Evolutionary conservation across 1,140 invertebrate species (phyloP).

Genomic region (Acromyrmex echinatior): DNA sequence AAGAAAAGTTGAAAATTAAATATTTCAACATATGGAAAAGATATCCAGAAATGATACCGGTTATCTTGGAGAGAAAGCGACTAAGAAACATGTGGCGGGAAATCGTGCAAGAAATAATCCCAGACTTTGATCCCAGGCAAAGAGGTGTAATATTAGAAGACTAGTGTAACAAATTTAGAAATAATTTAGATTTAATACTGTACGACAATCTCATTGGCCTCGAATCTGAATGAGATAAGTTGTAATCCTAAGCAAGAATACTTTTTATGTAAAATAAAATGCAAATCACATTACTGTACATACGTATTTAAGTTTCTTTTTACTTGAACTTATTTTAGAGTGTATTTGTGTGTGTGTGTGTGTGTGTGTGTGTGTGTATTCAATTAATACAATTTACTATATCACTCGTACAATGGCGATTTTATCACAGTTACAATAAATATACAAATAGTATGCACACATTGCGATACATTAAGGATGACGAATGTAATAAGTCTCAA

Average conservation of each 20-base stretch:
- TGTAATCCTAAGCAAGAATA: slow-evolving; percentile 38
- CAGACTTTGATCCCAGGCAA: slow-evolving; percentile 81
- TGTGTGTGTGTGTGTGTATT: slow-evolving; percentile 1
- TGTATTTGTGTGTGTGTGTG: too few relatives aligned
- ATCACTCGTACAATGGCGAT: slow-evolving; percentile 73
- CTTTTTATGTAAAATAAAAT: slow-evolving; percentile 39
- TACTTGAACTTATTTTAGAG: slow-evolving; percentile 34
- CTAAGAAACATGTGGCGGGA: slow-evolving; percentile 80
- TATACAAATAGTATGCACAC: slow-evolving; percentile 71
- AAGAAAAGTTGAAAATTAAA: slow-evolving; percentile 70
- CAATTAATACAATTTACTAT: slow-evolving; percentile 69
- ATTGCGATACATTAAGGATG: slow-evolving; percentile 56
- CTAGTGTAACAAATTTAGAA: slow-evolving; percentile 63
- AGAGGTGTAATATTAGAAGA: slow-evolving; percentile 79
- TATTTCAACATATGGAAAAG: slow-evolving; percentile 79
- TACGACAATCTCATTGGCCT: slow-evolving; percentile 44
- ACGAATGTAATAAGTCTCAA: slow-evolving; percentile 25
- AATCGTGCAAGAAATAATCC: slow-evolving; percentile 82
- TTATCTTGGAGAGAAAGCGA: slow-evolving; percentile 80
- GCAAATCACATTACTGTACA: slow-evolving; percentile 25
- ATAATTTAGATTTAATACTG: slow-evolving; percentile 30
- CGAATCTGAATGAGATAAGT: slow-evolving; percentile 16
- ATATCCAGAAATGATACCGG: slow-evolving; percentile 77
- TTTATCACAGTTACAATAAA: slow-evolving; percentile 84
- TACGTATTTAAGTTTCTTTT: slow-evolving; percentile 42